Evolutionary conservation across 2,888 invertebrate species (phyloP).

Genomic region (Amphipoea oculea): DNA sequence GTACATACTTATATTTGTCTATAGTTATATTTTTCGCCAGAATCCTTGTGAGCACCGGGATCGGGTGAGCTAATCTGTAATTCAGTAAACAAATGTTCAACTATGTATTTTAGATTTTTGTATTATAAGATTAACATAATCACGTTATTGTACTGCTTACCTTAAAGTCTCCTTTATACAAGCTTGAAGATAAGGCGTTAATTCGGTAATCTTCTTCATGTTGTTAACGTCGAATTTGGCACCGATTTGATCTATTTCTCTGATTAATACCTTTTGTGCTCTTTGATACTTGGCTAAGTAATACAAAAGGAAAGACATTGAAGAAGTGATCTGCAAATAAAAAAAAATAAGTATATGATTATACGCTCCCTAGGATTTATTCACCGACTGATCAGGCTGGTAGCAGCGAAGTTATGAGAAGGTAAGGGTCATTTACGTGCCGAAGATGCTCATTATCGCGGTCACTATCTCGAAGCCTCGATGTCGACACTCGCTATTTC

Average conservation of each 20-base stretch:
- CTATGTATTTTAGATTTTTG: neutral
- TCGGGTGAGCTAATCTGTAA: conserved; percentile 91
- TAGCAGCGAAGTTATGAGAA: neutral
- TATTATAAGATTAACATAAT: neutral
- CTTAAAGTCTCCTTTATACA: conserved; percentile 92
- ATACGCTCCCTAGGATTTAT: neutral
- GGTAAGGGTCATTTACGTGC: neutral
- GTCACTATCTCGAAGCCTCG: neutral
- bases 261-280: conserved; percentile 91
- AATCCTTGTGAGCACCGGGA: conserved; percentile 91
- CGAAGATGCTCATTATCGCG: neutral
- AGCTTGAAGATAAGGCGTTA: conserved; percentile 91
- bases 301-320: conserved; percentile 92
- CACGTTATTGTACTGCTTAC: conserved; percentile 71
- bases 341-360: neutral
- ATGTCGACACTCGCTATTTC: neutral
- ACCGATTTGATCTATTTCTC: conserved; percentile 89
- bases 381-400: neutral
- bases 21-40: conserved; percentile 91
- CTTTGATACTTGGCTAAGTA: conserved; percentile 92
- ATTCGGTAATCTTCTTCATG: conserved; percentile 74
- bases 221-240: conserved; percentile 69
- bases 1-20: conserved; percentile 90
- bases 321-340: conserved; percentile 89
- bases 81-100: conserved; percentile 25